Conservation (phyloP, 2,888 invertebrate genomes). For the Steinernema scapterisci region DNA sequence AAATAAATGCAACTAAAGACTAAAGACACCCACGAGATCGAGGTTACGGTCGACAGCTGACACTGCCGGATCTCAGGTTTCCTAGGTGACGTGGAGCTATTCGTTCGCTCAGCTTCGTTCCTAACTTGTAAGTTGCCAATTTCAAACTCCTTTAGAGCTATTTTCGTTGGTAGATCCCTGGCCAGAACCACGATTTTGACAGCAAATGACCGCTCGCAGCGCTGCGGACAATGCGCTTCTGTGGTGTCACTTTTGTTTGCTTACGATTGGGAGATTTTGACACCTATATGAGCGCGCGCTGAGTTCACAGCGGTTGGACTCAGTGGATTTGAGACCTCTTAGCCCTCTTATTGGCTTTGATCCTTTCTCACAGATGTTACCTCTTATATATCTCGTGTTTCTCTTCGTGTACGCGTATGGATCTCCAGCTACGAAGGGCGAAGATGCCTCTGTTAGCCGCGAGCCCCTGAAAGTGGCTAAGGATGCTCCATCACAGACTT, state of each 20-base stretch:
- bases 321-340: neutral
- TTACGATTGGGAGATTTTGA: neutral
- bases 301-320: no score
- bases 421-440: conserved; percentile 1
- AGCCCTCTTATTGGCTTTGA: neutral
- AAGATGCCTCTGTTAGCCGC: no score
- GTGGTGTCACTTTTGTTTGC: conserved; percentile 32
- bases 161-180: neutral
- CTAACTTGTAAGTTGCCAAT: no score
- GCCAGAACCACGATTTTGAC: neutral
- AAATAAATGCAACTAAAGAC: no score
- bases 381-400: neutral
- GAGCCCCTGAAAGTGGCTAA: neutral
- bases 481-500: neutral
- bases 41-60: no score
- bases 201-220: neutral
- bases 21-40: no score
- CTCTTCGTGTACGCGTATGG: neutral
- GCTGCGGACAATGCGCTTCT: neutral
- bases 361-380: neutral
- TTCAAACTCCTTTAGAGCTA: no score
- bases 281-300: conserved; percentile 26
- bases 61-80: no score
- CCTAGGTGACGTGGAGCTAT: no score
- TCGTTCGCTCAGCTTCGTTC: no score